Conservation (phyloP, 2,888 invertebrate genomes). For the Himalopsyche japonica region DNA sequence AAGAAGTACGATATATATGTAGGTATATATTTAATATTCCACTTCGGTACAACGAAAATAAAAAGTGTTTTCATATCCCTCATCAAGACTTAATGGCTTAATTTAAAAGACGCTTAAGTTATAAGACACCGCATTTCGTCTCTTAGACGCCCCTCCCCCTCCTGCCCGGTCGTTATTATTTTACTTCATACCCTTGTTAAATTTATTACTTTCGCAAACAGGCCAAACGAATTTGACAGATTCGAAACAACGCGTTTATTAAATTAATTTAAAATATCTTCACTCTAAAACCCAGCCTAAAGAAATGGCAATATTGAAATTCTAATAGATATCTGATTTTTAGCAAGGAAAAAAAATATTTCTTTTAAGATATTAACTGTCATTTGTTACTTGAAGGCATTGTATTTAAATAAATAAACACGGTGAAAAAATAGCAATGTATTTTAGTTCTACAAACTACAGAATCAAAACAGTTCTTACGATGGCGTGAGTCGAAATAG, state of each 20-base stretch:
- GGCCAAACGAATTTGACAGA: conserved; percentile 19
- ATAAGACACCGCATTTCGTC: conserved; percentile 10
- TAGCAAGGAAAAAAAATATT: too few relatives aligned
- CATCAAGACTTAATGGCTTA: conserved; percentile 22
- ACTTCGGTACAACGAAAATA: not conserved
- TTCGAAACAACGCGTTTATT: not conserved
- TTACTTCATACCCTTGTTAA: not conserved
- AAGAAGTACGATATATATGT: too few relatives aligned
- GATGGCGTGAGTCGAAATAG: too few relatives aligned
- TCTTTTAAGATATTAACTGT: too few relatives aligned
- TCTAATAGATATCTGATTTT: not conserved
- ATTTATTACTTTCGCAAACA: conserved; percentile 19
- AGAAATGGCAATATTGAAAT: too few relatives aligned
- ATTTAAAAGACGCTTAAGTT: conserved; percentile 17
- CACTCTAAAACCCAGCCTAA: too few relatives aligned
- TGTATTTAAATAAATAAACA: too few relatives aligned
- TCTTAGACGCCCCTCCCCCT: conserved; percentile 11
- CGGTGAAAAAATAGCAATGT: too few relatives aligned
- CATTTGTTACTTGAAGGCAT: too few relatives aligned
- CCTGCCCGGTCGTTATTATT: not conserved
- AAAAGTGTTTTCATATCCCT: conserved; percentile 20
- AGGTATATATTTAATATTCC: not conserved
- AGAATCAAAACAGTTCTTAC: too few relatives aligned
- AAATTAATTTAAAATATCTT: too few relatives aligned
- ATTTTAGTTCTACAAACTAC: too few relatives aligned